A percentile compares a stretch with the other conserved stretches of the same genome.
These are phyloP conservation scores for Dendrocopos noguchii DNA, from an alignment of 2,113 vertebrate species.

Conservation along the genomic window DNA sequence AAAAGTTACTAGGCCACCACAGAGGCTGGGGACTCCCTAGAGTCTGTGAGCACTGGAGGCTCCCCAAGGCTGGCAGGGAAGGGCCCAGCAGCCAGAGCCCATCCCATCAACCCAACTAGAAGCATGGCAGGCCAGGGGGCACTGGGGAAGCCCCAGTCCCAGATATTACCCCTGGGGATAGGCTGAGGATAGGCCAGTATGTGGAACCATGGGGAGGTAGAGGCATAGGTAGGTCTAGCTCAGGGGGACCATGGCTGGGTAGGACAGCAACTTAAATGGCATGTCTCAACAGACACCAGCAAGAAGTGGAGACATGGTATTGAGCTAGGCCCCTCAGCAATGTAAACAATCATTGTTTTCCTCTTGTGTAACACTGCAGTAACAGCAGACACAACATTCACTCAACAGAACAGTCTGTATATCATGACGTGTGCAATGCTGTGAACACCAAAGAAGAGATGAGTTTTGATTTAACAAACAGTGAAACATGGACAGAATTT, in stretches of 20 bases:
- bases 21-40: no score
- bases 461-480: background rate
- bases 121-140: accelerated
- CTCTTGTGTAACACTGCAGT: background rate
- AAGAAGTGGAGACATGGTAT: background rate
- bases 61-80: background rate
- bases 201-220: background rate
- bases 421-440: background rate
- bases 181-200: no score
- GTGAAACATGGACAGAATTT: background rate
- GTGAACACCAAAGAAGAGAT: background rate
- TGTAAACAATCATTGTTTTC: background rate
- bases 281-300: background rate
- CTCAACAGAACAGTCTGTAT: background rate
- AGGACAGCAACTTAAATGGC: background rate
- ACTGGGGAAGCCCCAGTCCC: background rate
- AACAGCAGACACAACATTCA: background rate
- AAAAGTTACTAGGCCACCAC: background rate
- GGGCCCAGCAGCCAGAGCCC: background rate
- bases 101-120: accelerated
- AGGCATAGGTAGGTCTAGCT: background rate
- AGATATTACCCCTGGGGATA: accelerated
- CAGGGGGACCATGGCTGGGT: accelerated
- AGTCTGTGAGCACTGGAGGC: accelerated
- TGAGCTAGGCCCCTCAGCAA: background rate